Conservation (phyloP, 2,888 invertebrate species). For the Microdon myrmicae region DNA sequence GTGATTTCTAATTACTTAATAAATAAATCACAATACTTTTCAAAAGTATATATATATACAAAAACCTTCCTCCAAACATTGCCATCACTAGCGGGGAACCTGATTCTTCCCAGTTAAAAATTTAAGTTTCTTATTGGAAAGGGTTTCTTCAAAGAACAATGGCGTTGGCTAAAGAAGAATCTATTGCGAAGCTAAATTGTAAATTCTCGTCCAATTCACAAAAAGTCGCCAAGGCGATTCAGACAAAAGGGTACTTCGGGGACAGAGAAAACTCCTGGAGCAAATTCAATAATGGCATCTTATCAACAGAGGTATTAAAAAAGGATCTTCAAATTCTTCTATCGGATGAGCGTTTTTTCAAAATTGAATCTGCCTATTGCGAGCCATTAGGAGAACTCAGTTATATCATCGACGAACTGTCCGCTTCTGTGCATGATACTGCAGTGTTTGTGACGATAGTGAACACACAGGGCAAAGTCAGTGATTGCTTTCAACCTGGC, state of each 20-base stretch:
- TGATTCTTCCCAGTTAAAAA: neutral
- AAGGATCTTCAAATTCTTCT: neutral
- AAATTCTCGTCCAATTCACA: slow-evolving; percentile 1
- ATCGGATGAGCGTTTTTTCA: neutral
- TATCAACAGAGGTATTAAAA: neutral
- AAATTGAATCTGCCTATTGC: slow-evolving; percentile 1
- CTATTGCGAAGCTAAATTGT: neutral
- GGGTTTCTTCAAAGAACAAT: no score
- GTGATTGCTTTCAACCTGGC: no score
- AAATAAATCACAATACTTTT: no score
- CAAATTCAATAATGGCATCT: neutral
- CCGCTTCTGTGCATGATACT: no score
- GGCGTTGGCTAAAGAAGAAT: neutral
- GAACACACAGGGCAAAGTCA: no score
- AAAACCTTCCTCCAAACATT: neutral
- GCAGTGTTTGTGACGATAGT: no score
- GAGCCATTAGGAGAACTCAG: slow-evolving; percentile 1
- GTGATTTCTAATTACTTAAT: no score
- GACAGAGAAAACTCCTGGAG: neutral
- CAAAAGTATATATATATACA: no score
- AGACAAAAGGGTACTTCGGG: neutral
- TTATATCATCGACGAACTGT: no score
- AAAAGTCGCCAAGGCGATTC: neutral
- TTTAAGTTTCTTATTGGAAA: neutral
- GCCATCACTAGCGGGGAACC: slow-evolving; percentile 1